These are phyloP conservation scores for Phalloptychus januarius DNA, from an alignment of 2,797 vertebrate genomes.

Conservation along the genomic window DNA sequence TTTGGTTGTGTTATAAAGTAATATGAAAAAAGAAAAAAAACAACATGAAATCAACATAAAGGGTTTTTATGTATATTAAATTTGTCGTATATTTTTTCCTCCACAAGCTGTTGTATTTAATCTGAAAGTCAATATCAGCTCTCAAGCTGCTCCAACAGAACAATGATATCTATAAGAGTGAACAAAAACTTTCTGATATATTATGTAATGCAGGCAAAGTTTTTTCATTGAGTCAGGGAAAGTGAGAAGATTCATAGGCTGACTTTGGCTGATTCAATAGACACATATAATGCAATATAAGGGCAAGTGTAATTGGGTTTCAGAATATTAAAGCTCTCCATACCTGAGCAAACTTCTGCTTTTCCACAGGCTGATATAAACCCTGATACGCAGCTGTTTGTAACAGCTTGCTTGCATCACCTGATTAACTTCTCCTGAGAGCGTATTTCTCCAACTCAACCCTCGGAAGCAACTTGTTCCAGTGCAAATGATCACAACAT, in stretches of 20 bases:
- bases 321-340: constrained; percentile 71
- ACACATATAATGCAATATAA: constrained; percentile 67
- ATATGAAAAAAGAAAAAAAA: constrained; percentile 5
- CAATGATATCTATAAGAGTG: constrained; percentile 9
- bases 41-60: background rate
- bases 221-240: constrained; percentile 66
- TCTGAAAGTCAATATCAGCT: constrained; percentile 1
- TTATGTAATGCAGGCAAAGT: constrained; percentile 37
- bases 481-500: constrained; percentile 21
- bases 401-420: constrained; percentile 50
- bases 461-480: constrained; percentile 23
- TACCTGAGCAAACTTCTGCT: constrained; percentile 67
- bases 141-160: constrained; percentile 12
- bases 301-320: constrained; percentile 71
- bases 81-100: background rate
- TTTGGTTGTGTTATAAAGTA: constrained; percentile 26
- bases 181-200: constrained; percentile 34
- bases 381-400: constrained; percentile 58
- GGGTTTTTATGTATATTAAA: background rate
- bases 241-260: constrained; percentile 65
- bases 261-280: constrained; percentile 70
- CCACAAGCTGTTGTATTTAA: background rate
- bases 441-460: constrained; percentile 25
- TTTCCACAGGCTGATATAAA: constrained; percentile 53
- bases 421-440: constrained; percentile 59